These are phyloP conservation scores for Cygnus olor DNA, from an alignment of 2,797 vertebrate species.

Conservation along the genomic window DNA sequence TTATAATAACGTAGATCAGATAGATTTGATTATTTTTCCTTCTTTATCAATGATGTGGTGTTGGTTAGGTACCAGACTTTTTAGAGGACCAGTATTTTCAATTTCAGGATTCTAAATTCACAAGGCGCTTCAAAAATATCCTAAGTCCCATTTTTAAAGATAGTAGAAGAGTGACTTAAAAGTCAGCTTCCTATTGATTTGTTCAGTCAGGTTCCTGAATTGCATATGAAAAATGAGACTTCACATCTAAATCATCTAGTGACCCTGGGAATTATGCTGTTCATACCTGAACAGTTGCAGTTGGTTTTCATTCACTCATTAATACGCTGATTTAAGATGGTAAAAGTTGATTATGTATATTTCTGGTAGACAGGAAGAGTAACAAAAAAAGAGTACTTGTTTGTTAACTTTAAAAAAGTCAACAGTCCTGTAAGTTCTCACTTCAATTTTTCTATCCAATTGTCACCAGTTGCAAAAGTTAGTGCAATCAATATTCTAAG, in stretches of 20 bases:
- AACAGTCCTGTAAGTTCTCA: not conserved
- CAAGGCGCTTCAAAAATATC: not conserved
- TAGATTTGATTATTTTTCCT: not conserved
- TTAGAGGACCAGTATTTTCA: not conserved
- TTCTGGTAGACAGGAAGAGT: not conserved
- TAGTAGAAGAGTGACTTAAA: not conserved
- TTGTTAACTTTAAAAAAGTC: not conserved
- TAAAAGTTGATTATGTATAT: not conserved
- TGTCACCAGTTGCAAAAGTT: not conserved
- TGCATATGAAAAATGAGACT: not conserved
- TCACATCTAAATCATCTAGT: not conserved
- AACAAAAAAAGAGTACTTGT: not conserved
- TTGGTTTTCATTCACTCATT: not conserved
- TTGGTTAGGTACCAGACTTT: not conserved
- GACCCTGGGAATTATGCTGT: not conserved
- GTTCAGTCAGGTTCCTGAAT: not conserved
- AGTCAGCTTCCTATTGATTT: not conserved
- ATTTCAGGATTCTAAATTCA: not conserved
- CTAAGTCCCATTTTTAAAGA: not conserved
- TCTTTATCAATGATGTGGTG: not conserved
- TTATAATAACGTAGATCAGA: not conserved
- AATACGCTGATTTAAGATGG: not conserved
- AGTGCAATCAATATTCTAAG: not conserved
- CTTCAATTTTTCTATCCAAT: not conserved
- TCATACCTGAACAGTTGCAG: not conserved